Evolutionary conservation across 2,797 vertebrate genomes (phyloP), one percentile per base, ranked within the genome.

Genomic region (Squalus acanthias): DNA sequence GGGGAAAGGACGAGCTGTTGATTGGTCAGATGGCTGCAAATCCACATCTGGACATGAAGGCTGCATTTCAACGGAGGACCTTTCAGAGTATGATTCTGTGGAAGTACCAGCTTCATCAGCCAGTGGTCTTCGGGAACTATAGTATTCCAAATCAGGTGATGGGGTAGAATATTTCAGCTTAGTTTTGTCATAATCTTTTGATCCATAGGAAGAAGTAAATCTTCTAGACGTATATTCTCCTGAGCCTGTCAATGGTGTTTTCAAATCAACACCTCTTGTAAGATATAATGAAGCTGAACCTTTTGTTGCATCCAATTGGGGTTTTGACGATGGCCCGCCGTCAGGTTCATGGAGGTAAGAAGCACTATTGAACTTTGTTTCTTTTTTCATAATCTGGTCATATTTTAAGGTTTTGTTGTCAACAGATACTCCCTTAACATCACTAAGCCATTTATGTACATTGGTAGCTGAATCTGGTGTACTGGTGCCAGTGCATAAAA

Each of bases 371-470:
- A 97, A 97, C 39, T 95, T 98, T 15, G 97, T 97, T 91, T 97
- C 97, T 22, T 96, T 69, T 76, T 96, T 97, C 0, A 98, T 98
- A 39, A 96, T 97, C 63, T 96, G 96, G 17, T 97, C 96, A 22
- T 97, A 96, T 2, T 97, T 97, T 0, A 97, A 93, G 0, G 98
- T 98, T 10, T 97, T 98, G 0, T n/a, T 72, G 46, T 57, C 70
- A 33, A 74, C 46, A 57, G 97, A 97, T 93, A 98, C 99, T 79
- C 98, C 97, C 96, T 98, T 97, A 67, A 99, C 98, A 29, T 98
- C 98, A 26, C 96, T 97, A 70, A 99, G 98, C 99, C 99, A 99
- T 96, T 98, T 98, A 22, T 98, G 98, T 33, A 99, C 96, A 96
- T 97, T 98, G 92, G 97, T 98, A 88, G 98, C 97, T 96, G 74